Evolutionary conservation across 2,113 vertebrate species (phyloP).

Genomic region (Panthera leo): DNA sequence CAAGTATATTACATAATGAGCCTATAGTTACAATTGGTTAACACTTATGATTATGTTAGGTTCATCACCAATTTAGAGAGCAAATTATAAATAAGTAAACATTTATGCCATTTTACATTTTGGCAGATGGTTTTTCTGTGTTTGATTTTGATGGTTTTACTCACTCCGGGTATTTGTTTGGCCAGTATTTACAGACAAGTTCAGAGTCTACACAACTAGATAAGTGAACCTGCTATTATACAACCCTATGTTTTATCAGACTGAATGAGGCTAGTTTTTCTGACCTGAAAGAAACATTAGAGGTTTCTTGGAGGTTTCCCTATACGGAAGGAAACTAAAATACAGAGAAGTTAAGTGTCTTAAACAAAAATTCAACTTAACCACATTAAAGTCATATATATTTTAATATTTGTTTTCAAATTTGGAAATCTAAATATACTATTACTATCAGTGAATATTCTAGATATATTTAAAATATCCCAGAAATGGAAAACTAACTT

Average conservation of each 20-base stretch:
- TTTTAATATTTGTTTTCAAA: constrained; percentile 8
- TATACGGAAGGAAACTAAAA: constrained; percentile 4
- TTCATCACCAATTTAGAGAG: constrained; percentile 4
- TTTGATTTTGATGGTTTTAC: not conserved
- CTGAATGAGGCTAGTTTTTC: not conserved
- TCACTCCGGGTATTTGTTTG: not conserved
- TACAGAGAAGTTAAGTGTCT: not conserved
- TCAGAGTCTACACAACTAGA: not conserved
- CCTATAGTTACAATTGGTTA: not conserved
- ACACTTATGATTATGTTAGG: not conserved
- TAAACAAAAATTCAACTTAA: constrained; percentile 25
- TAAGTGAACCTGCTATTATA: constrained; percentile 42
- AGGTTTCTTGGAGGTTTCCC: not conserved
- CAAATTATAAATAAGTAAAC: constrained; percentile 20
- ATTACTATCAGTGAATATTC: not conserved
- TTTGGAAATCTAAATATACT: constrained; percentile 4
- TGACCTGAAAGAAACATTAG: not conserved
- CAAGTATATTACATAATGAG: constrained; percentile 5
- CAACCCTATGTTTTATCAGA: not conserved
- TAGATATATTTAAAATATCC: not conserved
- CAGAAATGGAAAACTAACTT: not conserved
- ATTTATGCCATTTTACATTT: constrained; percentile 33
- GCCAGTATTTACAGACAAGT: not conserved
- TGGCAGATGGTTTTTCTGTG: not conserved
- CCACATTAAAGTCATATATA: not conserved